Evolutionary conservation across 2,888 invertebrate species (phyloP).

Genomic region (Microlaimidae sp.): DNA sequence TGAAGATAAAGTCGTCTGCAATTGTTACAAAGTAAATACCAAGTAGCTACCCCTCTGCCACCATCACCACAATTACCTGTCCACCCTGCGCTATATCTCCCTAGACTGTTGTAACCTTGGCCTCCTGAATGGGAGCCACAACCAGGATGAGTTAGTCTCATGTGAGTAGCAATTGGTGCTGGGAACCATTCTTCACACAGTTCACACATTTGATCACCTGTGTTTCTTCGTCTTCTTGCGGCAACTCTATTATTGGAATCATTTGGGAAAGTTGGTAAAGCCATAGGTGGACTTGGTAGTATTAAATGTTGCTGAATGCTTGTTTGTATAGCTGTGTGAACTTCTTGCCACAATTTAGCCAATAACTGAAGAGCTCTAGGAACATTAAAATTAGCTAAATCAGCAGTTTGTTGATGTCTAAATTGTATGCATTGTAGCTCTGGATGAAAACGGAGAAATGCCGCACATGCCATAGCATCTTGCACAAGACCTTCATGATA

Average conservation of each 20-base stretch:
- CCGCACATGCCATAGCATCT: slow-evolving; percentile 92
- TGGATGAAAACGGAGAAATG: slow-evolving; percentile 65
- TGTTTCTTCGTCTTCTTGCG: background rate
- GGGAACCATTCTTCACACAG: slow-evolving; percentile 53
- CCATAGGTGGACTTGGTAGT: slow-evolving; percentile 45
- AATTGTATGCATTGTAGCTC: slow-evolving; percentile 24
- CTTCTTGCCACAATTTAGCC: slow-evolving; percentile 71
- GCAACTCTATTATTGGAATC: slow-evolving; percentile 11
- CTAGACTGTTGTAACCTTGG: slow-evolving; percentile 77
- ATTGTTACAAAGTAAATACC: slow-evolving; percentile 78
- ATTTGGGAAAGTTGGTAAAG: slow-evolving; percentile 22
- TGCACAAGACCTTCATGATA: slow-evolving; percentile 96
- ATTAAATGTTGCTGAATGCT: slow-evolving; percentile 48
- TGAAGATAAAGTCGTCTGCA: slow-evolving; percentile 62
- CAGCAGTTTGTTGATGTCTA: background rate
- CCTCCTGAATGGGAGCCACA: slow-evolving; percentile 68
- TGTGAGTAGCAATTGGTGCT: slow-evolving; percentile 71
- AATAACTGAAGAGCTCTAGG: slow-evolving; percentile 72
- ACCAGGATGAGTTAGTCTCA: slow-evolving; percentile 72
- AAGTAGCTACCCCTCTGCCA: slow-evolving; percentile 55
- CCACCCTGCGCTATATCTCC: slow-evolving; percentile 70
- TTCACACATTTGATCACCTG: slow-evolving; percentile 50
- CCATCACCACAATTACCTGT: slow-evolving; percentile 73
- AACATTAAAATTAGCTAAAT: slow-evolving; percentile 36
- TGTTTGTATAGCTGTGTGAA: slow-evolving; percentile 45